Conservation (phyloP, 2,113 vertebrate species). For the Neofelis nebulosa region DNA sequence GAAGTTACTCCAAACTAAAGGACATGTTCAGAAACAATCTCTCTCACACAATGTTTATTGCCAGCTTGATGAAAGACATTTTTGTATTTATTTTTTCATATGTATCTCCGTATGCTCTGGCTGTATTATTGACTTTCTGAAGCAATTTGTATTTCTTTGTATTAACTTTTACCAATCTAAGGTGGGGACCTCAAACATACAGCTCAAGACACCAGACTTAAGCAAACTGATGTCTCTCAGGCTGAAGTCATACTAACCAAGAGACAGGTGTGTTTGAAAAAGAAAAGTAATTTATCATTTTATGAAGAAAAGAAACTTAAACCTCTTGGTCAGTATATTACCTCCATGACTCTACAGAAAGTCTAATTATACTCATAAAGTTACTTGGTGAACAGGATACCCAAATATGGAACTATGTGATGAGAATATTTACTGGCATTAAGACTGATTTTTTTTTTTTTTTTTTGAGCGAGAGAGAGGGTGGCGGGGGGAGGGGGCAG, state of each 20-base stretch:
- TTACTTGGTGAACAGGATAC: background rate
- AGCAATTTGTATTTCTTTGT: background rate
- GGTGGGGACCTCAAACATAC: background rate
- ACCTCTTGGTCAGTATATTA: background rate
- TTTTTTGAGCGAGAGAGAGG: too few relatives aligned
- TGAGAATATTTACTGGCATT: background rate
- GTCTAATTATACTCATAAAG: background rate
- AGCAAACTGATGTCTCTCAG: background rate
- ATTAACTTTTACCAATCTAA: constrained; percentile 25
- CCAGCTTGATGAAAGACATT: background rate
- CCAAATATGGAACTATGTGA: background rate
- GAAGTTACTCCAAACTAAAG: background rate
- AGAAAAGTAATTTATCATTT: background rate
- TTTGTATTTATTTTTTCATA: background rate
- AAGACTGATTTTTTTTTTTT: background rate
- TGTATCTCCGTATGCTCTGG: background rate
- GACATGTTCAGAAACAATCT: background rate
- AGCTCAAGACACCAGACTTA: background rate
- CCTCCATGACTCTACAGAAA: background rate
- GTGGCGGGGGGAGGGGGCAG: too few relatives aligned
- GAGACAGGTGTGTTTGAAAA: background rate
- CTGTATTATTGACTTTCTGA: background rate
- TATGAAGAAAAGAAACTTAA: background rate
- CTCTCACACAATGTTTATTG: background rate
- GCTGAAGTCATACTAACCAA: background rate